Conservation (phyloP, 2,888 invertebrate genomes). For the Stictocephala bisonia region DNA sequence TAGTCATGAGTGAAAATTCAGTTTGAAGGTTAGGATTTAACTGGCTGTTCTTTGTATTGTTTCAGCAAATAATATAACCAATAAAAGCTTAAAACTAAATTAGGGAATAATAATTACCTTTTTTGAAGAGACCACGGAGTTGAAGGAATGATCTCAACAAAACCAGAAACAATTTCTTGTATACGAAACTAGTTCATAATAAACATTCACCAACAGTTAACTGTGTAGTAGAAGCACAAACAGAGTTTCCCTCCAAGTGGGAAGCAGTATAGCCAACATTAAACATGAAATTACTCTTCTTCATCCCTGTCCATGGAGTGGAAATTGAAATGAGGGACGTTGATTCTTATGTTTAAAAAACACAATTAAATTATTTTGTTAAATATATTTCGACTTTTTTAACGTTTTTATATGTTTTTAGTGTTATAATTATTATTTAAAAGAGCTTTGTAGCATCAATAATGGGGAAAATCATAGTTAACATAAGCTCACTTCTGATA, state of each 20-base stretch:
- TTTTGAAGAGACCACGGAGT: conserved; percentile 16
- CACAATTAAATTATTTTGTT: background rate
- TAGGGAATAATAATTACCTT: conserved; percentile 33
- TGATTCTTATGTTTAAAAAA: conserved; percentile 7
- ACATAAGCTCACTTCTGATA: background rate
- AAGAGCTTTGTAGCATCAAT: background rate
- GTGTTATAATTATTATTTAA: background rate
- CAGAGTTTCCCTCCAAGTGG: conserved; percentile 16
- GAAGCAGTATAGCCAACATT: conserved; percentile 34
- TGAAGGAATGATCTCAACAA: conserved; percentile 9
- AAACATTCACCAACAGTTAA: background rate
- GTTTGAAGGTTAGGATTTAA: conserved; percentile 7
- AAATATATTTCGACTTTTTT: background rate
- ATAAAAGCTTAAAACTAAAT: background rate
- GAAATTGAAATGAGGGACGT: conserved; percentile 21
- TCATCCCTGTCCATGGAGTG: conserved; percentile 18
- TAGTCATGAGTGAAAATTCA: background rate
- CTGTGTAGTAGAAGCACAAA: background rate
- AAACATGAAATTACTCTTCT: conserved; percentile 38
- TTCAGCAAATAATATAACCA: background rate
- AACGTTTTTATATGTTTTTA: conserved; percentile 1
- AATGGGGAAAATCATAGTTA: background rate
- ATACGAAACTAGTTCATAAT: background rate
- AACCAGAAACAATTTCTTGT: background rate
- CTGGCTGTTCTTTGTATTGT: background rate